These are phyloP conservation scores for Nanger granti DNA, from an alignment of 2,113 vertebrate genomes.

Conservation along the genomic window DNA sequence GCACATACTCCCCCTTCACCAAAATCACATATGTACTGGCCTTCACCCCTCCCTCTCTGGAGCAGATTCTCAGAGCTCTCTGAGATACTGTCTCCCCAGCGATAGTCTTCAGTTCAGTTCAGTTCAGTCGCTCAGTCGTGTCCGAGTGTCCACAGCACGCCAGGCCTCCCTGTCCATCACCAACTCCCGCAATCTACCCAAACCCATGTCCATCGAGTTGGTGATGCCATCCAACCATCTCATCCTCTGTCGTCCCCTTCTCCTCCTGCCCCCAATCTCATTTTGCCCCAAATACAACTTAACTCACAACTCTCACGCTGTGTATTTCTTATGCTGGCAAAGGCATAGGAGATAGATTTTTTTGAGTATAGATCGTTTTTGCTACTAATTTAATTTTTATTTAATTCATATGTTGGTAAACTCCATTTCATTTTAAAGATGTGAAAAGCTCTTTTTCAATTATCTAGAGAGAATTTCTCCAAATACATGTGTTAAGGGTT, in stretches of 20 bases:
- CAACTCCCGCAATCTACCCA: too few species aligned
- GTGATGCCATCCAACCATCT: too few species aligned
- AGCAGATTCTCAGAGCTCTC: not conserved
- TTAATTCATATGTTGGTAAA: not conserved
- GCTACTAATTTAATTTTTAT: not conserved
- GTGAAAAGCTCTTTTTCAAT: not conserved
- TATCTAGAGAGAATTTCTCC: not conserved
- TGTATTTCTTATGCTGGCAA: not conserved
- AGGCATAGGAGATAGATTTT: not conserved
- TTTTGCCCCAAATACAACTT: not conserved
- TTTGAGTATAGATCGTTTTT: not conserved
- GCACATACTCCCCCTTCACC: not conserved
- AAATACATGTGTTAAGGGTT: not conserved
- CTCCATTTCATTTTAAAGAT: constrained; percentile 10
- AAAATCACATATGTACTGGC: not conserved
- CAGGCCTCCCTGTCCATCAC: too few species aligned
- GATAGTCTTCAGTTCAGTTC: not conserved
- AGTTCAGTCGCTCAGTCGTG: too few species aligned
- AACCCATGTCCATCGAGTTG: too few species aligned
- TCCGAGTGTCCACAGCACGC: rapidly evolving
- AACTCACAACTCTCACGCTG: not conserved
- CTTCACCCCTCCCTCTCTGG: not conserved
- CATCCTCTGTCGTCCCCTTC: too few species aligned
- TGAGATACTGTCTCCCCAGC: not conserved
- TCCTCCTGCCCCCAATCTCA: not conserved